phyloP scores from a whole-genome alignment of 2,113 vertebrate genomes.

The Pogona vitticeps region DNA sequence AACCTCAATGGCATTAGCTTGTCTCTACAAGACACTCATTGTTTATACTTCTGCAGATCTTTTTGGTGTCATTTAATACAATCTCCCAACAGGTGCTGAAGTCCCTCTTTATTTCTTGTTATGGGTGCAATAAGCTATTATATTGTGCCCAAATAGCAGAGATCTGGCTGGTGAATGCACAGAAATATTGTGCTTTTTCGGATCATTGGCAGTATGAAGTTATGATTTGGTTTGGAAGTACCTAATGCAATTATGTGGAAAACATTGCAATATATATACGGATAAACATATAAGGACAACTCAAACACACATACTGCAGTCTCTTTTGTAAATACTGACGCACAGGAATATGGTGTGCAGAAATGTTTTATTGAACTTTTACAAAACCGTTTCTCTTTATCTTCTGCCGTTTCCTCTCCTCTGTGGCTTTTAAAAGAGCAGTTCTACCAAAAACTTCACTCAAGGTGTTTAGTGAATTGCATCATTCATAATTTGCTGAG shows the following conservation, averaged over 20 bases:
- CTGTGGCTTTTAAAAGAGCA: conserved; percentile 1
- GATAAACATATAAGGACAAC: not conserved
- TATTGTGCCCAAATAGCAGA: not conserved
- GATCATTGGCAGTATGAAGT: not conserved
- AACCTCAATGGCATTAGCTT: not conserved
- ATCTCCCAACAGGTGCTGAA: not conserved
- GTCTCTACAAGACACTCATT: not conserved
- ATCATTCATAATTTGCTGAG: conserved; percentile 41
- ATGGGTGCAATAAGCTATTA: no score
- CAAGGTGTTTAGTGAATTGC: conserved; percentile 38
- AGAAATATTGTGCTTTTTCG: not conserved
- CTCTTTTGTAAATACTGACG: not conserved
- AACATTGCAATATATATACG: not conserved
- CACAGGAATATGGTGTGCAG: rapidly evolving
- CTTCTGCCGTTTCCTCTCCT: not conserved
- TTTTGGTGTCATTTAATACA: not conserved
- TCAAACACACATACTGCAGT: not conserved
- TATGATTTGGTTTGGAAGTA: not conserved
- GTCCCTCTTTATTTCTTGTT: not conserved
- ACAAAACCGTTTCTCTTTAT: not conserved
- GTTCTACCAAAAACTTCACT: conserved; percentile 34
- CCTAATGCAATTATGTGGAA: not conserved
- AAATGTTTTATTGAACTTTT: not conserved
- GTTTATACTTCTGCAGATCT: not conserved
- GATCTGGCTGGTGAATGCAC: not conserved